These are phyloP conservation scores for Tyria jacobaeae DNA, from an alignment of 2,888 invertebrate species.

Conservation along the genomic window DNA sequence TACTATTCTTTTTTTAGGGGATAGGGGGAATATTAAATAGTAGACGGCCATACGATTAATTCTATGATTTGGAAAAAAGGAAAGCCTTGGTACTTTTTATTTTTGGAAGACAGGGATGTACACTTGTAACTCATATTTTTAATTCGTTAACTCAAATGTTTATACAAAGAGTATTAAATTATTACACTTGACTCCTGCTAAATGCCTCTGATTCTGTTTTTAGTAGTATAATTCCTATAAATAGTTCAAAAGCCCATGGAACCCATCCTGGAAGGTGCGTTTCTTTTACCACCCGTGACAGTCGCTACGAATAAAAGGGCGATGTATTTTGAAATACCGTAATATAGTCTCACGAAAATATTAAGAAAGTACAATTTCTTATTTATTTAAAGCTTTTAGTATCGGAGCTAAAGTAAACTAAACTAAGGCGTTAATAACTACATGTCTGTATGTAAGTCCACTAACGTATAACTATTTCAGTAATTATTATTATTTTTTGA, in stretches of 20 bases:
- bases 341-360: constrained; percentile 14
- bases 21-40: too few species aligned
- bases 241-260: constrained; percentile 1
- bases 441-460: too few species aligned
- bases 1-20: too few species aligned
- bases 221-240: neutral
- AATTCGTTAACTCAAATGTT: neutral
- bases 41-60: too few species aligned
- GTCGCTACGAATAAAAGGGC: constrained; percentile 8
- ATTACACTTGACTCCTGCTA: neutral
- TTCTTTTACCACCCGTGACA: constrained; percentile 8
- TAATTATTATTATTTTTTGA: too few species aligned
- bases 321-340: constrained; percentile 10
- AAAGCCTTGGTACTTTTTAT: too few species aligned
- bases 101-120: too few species aligned
- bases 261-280: neutral
- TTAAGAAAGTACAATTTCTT: neutral
- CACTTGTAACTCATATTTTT: neutral
- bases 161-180: neutral
- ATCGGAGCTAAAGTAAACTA: neutral
- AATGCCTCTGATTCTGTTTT: neutral
- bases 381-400: neutral
- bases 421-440: too few species aligned
- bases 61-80: too few species aligned
- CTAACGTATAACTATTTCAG: too few species aligned